Conservation (phyloP, 2,888 invertebrate species). For the Eupelmus urozonus region DNA sequence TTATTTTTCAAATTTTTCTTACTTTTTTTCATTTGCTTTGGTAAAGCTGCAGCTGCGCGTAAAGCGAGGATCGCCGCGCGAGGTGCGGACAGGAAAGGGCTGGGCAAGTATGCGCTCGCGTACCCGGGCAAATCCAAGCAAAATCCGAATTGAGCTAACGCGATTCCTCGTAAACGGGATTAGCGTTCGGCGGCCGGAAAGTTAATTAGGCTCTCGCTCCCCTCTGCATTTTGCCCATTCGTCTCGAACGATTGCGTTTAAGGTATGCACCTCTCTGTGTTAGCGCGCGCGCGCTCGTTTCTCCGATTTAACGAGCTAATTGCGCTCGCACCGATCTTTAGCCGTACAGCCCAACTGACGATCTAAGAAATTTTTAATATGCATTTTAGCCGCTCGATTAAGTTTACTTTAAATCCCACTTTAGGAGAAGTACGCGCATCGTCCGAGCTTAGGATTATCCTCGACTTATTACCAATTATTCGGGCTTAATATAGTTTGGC, state of each 20-base stretch:
- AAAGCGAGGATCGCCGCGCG: neutral
- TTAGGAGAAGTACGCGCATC: conserved; percentile 26
- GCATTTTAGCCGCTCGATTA: conserved; percentile 50
- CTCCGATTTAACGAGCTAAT: conserved; percentile 42
- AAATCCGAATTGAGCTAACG: conserved; percentile 54
- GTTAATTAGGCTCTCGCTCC: conserved; percentile 64
- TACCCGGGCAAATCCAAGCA: neutral
- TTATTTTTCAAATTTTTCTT: neutral
- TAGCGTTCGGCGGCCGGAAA: conserved; percentile 47
- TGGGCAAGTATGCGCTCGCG: neutral
- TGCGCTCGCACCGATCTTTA: no score
- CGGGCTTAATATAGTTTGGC: no score
- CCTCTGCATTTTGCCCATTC: conserved; percentile 62
- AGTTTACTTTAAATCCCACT: conserved; percentile 37
- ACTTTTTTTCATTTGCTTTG: neutral
- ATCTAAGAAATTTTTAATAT: conserved; percentile 41
- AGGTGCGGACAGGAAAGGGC: neutral
- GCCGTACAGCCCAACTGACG: no score
- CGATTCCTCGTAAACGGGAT: conserved; percentile 58
- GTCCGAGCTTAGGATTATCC: conserved; percentile 14
- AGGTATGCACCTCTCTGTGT: no score
- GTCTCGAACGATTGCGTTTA: conserved; percentile 60
- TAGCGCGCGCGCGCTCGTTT: conserved; percentile 41
- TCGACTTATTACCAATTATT: conserved; percentile 23
- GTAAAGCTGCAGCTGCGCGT: no score